Evolutionary conservation across 1,140 invertebrate species (phyloP).

Genomic region (Aphis craccivora): DNA sequence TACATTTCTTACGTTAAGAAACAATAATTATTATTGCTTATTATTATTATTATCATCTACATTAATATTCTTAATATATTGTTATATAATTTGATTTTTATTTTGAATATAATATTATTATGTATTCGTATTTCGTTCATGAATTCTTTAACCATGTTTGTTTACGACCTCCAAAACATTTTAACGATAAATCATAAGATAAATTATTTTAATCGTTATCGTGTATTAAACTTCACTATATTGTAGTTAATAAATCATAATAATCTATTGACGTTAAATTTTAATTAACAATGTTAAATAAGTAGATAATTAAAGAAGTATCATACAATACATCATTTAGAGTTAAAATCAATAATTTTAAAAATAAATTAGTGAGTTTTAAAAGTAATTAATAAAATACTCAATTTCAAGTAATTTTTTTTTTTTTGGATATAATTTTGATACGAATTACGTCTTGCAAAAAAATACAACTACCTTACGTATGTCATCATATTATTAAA

Average conservation of each 20-base stretch:
- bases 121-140: background rate
- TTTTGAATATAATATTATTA: background rate
- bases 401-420: background rate
- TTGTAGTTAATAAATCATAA: background rate
- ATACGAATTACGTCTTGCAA: background rate
- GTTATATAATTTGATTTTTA: background rate
- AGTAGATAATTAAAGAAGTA: background rate
- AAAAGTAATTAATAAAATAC: background rate
- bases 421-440: background rate
- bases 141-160: background rate
- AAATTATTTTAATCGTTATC: conserved; percentile 9
- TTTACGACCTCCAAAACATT: background rate
- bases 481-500: too few relatives aligned
- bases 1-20: background rate
- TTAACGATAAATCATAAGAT: background rate
- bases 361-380: background rate
- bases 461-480: background rate
- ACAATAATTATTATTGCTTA: conserved; percentile 1
- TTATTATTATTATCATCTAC: background rate
- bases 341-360: background rate
- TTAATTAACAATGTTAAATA: background rate
- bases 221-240: background rate
- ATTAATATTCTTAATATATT: background rate
- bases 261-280: background rate
- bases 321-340: background rate